Evolutionary conservation across 2,113 vertebrate species (phyloP), one percentile per base, ranked within the genome.

Genomic region (Hystrix brachyura): DNA sequence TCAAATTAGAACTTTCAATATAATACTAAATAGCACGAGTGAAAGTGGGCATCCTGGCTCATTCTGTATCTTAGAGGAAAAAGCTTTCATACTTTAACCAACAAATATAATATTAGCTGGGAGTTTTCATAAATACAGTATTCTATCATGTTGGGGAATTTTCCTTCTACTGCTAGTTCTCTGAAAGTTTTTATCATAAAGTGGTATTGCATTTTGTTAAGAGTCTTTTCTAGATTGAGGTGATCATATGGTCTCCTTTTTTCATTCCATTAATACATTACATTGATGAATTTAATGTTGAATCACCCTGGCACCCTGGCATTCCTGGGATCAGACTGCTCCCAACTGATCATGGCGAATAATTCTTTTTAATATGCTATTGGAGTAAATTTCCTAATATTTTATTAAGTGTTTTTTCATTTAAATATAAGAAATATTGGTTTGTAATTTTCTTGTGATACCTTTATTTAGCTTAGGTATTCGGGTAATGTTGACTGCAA

Each of bases 271-370:
- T 79, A 79, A 53, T 71, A 29, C 18, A 90, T 60, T 65, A 78
- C 32, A 90, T 4, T 65, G 38, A 51, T 87, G 86, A 53, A 71
- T 95, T 69, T 95, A 82, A 65, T 87, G 62, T n/a, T 87, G 29
- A 92, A 72, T 38, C 21, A 74, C 21, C 5, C 51, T 57, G n/a
- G 5, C 21, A 74, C 21, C 5, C 51, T 57, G n/a, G 5, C 11
- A 65, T 59, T 76, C 46, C 67, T 76, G 62, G 19, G 51, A 82
- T 67, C 38, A 38, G 38, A 38, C 38, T 88, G 65, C 67, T 69
- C 25, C 8, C 18, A 78, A 43, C 34, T 83, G 23, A 8, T 67
- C 51, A 76, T 82, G 65, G 64, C 21, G 1, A 87, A 74, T 57
- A 87, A 48, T 38, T 18, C 14, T 60, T 59, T 60, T 83, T 43